Conservation (phyloP, 2,888 invertebrate species). For the Noctua janthina region DNA sequence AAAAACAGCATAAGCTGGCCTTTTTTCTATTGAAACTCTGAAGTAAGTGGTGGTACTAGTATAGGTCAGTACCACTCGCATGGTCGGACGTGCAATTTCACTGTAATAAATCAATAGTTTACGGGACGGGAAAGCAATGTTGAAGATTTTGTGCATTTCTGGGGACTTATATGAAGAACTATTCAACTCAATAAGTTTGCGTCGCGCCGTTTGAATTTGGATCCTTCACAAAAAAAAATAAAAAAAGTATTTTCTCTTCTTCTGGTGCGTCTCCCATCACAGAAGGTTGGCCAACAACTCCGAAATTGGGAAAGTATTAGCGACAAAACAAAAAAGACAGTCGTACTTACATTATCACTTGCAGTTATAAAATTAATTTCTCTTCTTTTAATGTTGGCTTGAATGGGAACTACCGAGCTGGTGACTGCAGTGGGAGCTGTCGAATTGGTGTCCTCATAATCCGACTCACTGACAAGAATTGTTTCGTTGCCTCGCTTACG, state of each 20-base stretch:
- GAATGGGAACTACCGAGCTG: background rate
- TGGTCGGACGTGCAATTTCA: background rate
- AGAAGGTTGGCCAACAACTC: background rate
- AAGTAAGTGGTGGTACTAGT: background rate
- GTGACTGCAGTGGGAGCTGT: background rate
- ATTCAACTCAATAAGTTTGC: too few relatives aligned
- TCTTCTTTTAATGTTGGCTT: background rate
- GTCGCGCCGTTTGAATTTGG: too few relatives aligned
- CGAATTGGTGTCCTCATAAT: background rate
- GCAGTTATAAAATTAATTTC: background rate
- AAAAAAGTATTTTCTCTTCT: background rate
- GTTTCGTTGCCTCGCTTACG: background rate
- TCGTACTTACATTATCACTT: conserved; percentile 19
- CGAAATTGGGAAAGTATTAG: background rate
- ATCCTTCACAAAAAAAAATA: too few relatives aligned
- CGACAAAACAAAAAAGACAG: background rate
- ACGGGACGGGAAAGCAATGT: background rate
- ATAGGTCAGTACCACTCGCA: background rate
- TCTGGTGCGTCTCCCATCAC: background rate
- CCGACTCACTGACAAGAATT: too few relatives aligned
- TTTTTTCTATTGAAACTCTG: background rate
- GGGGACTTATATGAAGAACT: background rate
- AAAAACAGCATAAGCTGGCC: background rate
- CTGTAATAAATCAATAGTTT: background rate
- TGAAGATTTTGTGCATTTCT: too few relatives aligned